Percentiles rank a stretch among this genome's conserved stretches.
phyloP scores from a whole-genome alignment of 2,113 vertebrate species.

The Eupsittula cactorum region DNA sequence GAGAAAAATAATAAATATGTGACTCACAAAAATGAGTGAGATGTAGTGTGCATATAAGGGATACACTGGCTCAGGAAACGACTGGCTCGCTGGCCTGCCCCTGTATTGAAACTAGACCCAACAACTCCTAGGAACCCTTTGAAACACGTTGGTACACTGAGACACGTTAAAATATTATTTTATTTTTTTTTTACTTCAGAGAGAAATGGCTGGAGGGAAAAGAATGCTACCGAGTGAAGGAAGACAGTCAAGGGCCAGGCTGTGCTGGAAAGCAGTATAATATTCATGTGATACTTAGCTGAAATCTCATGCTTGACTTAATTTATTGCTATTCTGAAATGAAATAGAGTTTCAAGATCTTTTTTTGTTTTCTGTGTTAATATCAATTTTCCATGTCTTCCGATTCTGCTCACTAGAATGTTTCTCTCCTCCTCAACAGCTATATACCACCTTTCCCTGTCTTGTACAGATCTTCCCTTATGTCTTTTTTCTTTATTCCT shows the following conservation, averaged over 20 bases:
- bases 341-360: not conserved
- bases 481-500: too few relatives aligned
- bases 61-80: not conserved
- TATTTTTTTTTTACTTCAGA: not conserved
- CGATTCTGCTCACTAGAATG: not conserved
- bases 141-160: not conserved
- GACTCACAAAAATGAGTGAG: not conserved
- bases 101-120: not conserved
- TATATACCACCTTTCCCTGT: not conserved
- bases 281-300: not conserved
- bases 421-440: not conserved
- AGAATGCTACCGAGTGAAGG: not conserved
- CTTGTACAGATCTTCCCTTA: not conserved
- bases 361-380: not conserved
- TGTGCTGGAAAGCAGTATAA: not conserved
- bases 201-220: not conserved
- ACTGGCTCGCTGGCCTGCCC: not conserved
- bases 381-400: not conserved
- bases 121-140: not conserved
- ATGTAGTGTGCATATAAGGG: not conserved
- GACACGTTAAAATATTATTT: not conserved
- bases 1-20: not conserved
- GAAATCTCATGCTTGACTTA: not conserved
- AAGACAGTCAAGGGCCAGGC: not conserved
- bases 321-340: not conserved